phyloP scores from a whole-genome alignment of 2,888 invertebrate genomes.

The Anaspis maculata region DNA sequence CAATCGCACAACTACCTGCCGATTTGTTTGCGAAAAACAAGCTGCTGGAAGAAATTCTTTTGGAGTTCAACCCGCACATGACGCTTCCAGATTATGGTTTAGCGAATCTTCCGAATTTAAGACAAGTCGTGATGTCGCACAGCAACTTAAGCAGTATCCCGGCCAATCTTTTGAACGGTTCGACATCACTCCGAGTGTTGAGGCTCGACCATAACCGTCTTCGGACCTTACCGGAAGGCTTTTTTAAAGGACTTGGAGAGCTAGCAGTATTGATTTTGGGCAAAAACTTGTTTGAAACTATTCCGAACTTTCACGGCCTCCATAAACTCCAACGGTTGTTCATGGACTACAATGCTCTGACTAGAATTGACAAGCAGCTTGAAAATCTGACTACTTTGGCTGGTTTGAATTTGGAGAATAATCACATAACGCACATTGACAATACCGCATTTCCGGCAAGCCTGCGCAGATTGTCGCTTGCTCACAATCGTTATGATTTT shows the following conservation, averaged over 20 bases:
- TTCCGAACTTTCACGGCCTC: conserved; percentile 44
- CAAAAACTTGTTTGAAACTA: conserved; percentile 46
- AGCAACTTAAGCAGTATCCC: conserved; percentile 49
- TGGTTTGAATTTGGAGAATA: conserved; percentile 55
- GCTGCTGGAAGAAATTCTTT: conserved; percentile 48
- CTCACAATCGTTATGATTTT: conserved; percentile 24
- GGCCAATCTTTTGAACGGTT: conserved; percentile 54
- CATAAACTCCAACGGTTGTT: conserved; percentile 16
- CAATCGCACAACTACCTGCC: conserved; percentile 42
- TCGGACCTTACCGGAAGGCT: too few relatives aligned
- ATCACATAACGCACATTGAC: conserved; percentile 51
- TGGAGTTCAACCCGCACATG: conserved; percentile 35
- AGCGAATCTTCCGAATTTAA: conserved; percentile 42
- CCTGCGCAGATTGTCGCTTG: too few relatives aligned
- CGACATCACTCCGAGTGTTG: conserved; percentile 48
- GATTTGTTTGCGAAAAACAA: conserved; percentile 54
- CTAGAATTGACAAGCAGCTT: conserved; percentile 42
- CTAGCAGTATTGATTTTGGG: conserved; percentile 56
- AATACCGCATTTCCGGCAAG: conserved; percentile 50
- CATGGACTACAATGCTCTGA: conserved; percentile 14
- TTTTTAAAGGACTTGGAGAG: too few relatives aligned
- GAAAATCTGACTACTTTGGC: conserved; percentile 45
- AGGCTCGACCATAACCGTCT: too few relatives aligned
- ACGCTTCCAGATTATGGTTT: conserved; percentile 37
- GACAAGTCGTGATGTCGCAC: conserved; percentile 18